phyloP scores from a whole-genome alignment of 1,140 invertebrate species.

The Lethrus apterus region DNA sequence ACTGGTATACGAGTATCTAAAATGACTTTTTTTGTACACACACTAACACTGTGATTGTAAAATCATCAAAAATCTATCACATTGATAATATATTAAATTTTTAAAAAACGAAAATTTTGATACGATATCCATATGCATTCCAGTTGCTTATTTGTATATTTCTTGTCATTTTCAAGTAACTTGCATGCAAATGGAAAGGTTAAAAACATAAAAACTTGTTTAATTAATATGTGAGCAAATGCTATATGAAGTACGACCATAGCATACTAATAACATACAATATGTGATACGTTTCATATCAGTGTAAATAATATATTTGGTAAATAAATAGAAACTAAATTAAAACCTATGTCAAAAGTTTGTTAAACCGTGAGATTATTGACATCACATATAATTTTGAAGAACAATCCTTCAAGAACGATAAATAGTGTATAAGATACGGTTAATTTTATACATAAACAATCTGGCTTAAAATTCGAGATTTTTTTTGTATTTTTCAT shows the following conservation, averaged over 20 bases:
- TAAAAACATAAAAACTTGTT: neutral
- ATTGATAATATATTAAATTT: slow-evolving; percentile 40
- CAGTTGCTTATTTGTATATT: too few relatives aligned
- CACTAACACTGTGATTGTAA: slow-evolving; percentile 43
- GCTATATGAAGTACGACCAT: slow-evolving; percentile 32
- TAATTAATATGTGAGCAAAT: slow-evolving; percentile 35
- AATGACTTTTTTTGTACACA: slow-evolving; percentile 37
- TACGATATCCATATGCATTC: too few relatives aligned
- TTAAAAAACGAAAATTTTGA: slow-evolving; percentile 17
- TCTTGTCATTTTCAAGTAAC: slow-evolving; percentile 3
- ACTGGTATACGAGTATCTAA: slow-evolving; percentile 43
- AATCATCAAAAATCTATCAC: slow-evolving; percentile 45
- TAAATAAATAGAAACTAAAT: slow-evolving; percentile 32
- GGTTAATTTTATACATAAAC: slow-evolving; percentile 39
- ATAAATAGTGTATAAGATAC: slow-evolving; percentile 39
- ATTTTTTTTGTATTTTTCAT: slow-evolving; percentile 31
- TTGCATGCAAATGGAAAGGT: slow-evolving; percentile 9
- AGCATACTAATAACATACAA: slow-evolving; percentile 16
- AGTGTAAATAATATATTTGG: slow-evolving; percentile 32
- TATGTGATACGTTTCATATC: slow-evolving; percentile 21
- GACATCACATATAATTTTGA: slow-evolving; percentile 42
- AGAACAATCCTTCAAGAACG: slow-evolving; percentile 31
- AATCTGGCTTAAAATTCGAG: slow-evolving; percentile 39
- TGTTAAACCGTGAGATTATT: slow-evolving; percentile 38
- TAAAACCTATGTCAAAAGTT: slow-evolving; percentile 27